phyloP scores from a whole-genome alignment of 2,888 invertebrate species.

The Thymelicus sylvestris region DNA sequence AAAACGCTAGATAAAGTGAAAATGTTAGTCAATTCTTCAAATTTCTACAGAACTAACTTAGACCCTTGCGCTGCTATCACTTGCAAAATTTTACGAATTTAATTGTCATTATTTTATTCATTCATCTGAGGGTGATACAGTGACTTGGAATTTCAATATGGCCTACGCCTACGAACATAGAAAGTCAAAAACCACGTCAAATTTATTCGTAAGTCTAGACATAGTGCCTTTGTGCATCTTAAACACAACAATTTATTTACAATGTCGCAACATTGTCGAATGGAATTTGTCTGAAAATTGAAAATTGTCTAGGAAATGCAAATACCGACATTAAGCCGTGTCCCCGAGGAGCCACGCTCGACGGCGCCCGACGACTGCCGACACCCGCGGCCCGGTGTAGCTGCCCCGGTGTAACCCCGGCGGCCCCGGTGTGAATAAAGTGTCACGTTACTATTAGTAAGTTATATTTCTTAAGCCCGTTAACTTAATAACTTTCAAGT shows the following conservation, averaged over 20 bases:
- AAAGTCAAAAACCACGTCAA: constrained; percentile 24
- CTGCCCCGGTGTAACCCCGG: constrained; percentile 49
- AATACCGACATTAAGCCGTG: constrained; percentile 73
- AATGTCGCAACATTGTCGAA: constrained; percentile 32
- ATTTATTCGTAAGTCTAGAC: constrained; percentile 36
- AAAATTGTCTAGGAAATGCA: constrained; percentile 65
- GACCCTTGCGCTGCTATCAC: no score
- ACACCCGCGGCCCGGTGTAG: no score
- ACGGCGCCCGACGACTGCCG: constrained; percentile 42
- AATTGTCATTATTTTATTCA: no score
- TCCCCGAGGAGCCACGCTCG: constrained; percentile 52
- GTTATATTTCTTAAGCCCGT: constrained; percentile 2
- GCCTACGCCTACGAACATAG: no score
- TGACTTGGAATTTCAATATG: no score
- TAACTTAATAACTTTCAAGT: neutral
- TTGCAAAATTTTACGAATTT: no score
- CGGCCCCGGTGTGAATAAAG: constrained; percentile 70
- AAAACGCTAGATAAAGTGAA: constrained; percentile 44
- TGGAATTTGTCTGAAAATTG: constrained; percentile 48
- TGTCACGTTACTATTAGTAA: constrained; percentile 56
- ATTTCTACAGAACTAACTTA: neutral
- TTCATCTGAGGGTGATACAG: no score
- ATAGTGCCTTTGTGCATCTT: constrained; percentile 28
- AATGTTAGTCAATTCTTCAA: neutral
- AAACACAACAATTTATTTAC: constrained; percentile 32